Conservation (phyloP, 2,888 invertebrate genomes). For the Aproaerema taeniolella region DNA sequence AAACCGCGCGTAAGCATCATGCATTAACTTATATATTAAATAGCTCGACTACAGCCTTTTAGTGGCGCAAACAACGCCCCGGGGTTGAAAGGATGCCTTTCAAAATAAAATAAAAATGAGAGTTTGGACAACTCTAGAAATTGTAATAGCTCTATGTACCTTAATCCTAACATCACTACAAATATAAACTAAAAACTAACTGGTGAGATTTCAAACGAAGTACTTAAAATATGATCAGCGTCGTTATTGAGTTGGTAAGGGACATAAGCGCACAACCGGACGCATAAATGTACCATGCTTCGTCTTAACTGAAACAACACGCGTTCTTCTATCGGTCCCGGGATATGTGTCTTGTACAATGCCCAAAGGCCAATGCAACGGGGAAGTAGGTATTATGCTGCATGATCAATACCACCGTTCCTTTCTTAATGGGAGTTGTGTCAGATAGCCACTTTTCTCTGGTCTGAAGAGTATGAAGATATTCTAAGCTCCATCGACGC, state of each 20-base stretch:
- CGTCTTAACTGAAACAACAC: neutral
- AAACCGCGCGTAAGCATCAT: no score
- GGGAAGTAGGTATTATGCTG: neutral
- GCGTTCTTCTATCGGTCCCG: neutral
- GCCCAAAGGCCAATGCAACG: neutral
- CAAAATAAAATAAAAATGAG: no score
- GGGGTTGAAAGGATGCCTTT: no score
- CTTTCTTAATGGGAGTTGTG: neutral
- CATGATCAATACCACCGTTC: neutral
- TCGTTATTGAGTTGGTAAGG: neutral
- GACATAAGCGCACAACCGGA: neutral
- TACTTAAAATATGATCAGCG: no score
- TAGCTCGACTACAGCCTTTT: no score
- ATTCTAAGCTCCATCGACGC: conserved; percentile 12
- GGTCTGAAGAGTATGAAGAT: conserved; percentile 11
- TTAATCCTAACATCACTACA: no score
- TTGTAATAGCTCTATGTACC: no score
- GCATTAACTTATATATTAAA: no score
- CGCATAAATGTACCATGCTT: neutral
- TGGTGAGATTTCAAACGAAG: no score
- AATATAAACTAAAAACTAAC: no score
- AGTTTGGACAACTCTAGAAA: no score
- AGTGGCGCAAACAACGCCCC: no score
- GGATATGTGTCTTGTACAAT: neutral
- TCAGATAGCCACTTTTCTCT: conserved; percentile 12